Conservation (phyloP, 2,888 invertebrate species). For the Folsomia manolachei region DNA sequence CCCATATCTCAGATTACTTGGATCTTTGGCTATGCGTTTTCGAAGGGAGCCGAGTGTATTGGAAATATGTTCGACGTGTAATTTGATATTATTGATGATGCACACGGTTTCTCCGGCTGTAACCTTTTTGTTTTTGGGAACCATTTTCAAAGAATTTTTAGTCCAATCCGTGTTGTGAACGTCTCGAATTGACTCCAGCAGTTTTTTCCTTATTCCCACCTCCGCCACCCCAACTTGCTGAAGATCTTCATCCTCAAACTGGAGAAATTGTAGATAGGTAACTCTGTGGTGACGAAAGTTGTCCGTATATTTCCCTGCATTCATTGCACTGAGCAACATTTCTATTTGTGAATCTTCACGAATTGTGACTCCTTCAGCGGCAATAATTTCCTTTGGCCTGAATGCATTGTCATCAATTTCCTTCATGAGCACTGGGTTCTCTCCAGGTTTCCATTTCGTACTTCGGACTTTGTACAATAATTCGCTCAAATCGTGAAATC, state of each 20-base stretch:
- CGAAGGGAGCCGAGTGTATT: slow-evolving; percentile 9
- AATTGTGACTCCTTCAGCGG: neutral
- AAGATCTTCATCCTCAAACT: slow-evolving; percentile 29
- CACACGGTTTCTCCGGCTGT: slow-evolving; percentile 25
- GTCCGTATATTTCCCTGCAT: slow-evolving; percentile 23
- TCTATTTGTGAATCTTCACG: slow-evolving; percentile 28
- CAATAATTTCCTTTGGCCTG: neutral
- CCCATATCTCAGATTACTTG: slow-evolving; percentile 9
- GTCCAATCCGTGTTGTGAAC: slow-evolving; percentile 32
- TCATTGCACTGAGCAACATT: slow-evolving; percentile 18
- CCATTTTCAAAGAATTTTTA: slow-evolving; percentile 1
- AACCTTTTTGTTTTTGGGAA: slow-evolving; percentile 21
- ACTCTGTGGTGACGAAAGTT: slow-evolving; percentile 29
- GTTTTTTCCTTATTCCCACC: slow-evolving; percentile 24
- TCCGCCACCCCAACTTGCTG: slow-evolving; percentile 29
- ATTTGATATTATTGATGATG: slow-evolving; percentile 22
- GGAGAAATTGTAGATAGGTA: slow-evolving; percentile 26
- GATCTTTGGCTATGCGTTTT: slow-evolving; percentile 14
- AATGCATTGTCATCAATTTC: slow-evolving; percentile 14
- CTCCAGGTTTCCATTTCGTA: slow-evolving; percentile 32
- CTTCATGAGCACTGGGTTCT: slow-evolving; percentile 23
- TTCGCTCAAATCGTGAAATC: slow-evolving; percentile 17
- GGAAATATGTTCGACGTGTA: slow-evolving; percentile 22
- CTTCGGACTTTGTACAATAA: slow-evolving; percentile 15
- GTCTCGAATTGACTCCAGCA: slow-evolving; percentile 28